Percentiles rank a stretch among this genome's conserved stretches.
Evolutionary conservation across 2,888 invertebrate species (phyloP).

Genomic region (Sesia apiformis): DNA sequence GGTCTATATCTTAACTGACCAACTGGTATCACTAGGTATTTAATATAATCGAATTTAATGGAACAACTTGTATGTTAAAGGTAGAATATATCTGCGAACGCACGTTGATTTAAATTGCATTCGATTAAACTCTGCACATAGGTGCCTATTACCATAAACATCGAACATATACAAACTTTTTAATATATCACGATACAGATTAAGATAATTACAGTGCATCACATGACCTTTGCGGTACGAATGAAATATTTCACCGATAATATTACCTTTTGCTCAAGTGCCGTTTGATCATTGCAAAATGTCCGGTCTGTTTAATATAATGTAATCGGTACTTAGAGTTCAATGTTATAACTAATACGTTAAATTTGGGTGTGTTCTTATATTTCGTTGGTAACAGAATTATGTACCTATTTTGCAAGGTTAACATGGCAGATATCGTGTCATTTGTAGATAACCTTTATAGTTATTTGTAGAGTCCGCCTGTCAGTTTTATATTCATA

Average conservation of each 20-base stretch:
- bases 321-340: slow-evolving; percentile 16
- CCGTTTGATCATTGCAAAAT: slow-evolving; percentile 8
- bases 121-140: neutral
- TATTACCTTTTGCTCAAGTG: slow-evolving; percentile 3
- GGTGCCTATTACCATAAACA: neutral
- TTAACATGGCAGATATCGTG: too few relatives aligned
- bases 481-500: too few relatives aligned
- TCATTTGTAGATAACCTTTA: too few relatives aligned
- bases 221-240: slow-evolving; percentile 5
- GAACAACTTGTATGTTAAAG: too few relatives aligned
- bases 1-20: too few relatives aligned
- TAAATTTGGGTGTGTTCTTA: neutral
- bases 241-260: slow-evolving; percentile 5
- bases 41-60: too few relatives aligned
- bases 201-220: slow-evolving; percentile 5
- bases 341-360: slow-evolving; percentile 16
- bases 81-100: too few relatives aligned
- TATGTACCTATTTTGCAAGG: too few relatives aligned
- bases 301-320: slow-evolving; percentile 13
- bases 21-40: too few relatives aligned
- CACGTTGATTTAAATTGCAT: neutral
- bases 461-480: too few relatives aligned
- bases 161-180: neutral
- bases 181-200: neutral
- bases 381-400: neutral